Conservation (phyloP, 2,797 vertebrate species). For the Lutra lutra region DNA sequence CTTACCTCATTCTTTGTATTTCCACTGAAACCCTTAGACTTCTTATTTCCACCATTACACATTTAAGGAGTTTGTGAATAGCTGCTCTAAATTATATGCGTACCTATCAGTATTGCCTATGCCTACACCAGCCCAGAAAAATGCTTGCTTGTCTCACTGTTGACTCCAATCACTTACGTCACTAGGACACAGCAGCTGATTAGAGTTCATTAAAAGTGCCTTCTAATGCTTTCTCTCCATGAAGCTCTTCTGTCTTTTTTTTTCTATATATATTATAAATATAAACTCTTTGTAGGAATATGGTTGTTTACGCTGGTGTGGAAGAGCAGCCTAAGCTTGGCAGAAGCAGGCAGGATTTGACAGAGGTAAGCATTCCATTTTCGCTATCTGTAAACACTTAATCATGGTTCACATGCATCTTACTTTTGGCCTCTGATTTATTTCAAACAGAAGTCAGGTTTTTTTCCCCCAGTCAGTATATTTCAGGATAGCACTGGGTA, state of each 20-base stretch:
- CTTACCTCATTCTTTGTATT: conserved; percentile 8
- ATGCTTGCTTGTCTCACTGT: neutral
- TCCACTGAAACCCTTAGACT: neutral
- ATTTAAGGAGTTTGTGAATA: neutral
- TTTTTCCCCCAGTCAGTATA: neutral
- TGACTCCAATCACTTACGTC: neutral
- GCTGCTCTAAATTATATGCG: conserved; percentile 10
- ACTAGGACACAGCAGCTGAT: neutral
- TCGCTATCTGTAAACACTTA: neutral
- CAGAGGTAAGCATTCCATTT: conserved; percentile 89
- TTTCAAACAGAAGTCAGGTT: neutral
- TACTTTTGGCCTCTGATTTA: conserved; percentile 5
- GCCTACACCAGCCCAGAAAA: neutral
- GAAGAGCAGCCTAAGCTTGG: conserved; percentile 95
- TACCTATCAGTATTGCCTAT: neutral
- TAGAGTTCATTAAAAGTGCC: neutral
- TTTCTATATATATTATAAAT: conserved; percentile 40
- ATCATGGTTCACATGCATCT: neutral
- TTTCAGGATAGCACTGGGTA: neutral
- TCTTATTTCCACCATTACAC: neutral
- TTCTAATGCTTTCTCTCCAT: conserved; percentile 13
- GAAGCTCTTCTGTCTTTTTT: neutral
- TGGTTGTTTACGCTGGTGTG: conserved; percentile 93
- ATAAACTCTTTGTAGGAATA: conserved; percentile 86
- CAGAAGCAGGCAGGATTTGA: conserved; percentile 93